phyloP scores from a whole-genome alignment of 2,797 vertebrate species.

The Melanotaenia trifasciata region DNA sequence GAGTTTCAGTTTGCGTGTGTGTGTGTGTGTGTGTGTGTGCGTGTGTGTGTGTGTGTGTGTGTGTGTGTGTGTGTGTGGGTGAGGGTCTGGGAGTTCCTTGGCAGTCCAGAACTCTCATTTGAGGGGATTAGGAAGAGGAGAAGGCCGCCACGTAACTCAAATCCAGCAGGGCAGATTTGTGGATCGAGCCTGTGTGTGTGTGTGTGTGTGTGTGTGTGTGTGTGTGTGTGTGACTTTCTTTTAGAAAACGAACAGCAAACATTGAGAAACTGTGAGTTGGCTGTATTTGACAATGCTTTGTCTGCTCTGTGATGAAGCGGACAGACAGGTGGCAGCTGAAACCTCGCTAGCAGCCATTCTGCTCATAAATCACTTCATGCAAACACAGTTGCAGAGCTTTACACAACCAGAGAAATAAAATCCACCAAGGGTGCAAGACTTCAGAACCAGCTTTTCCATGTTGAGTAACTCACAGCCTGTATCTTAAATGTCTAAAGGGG shows the following conservation, averaged over 20 bases:
- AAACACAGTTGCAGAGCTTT: conserved; percentile 40
- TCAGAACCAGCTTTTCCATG: conserved; percentile 30
- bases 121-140: conserved; percentile 79
- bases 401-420: conserved; percentile 29
- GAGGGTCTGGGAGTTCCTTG: conserved; percentile 60
- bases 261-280: conserved; percentile 14
- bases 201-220: conserved; percentile 14
- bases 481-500: neutral
- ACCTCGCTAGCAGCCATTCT: conserved; percentile 16
- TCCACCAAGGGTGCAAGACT: neutral
- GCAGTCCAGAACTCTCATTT: conserved; percentile 73
- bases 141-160: conserved; percentile 69
- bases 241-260: conserved; percentile 3
- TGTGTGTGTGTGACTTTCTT: neutral
- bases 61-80: conserved; percentile 30
- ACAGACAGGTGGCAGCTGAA: conserved; percentile 37
- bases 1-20: conserved; percentile 33
- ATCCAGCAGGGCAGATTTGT: conserved; percentile 60
- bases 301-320: conserved; percentile 24
- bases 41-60: conserved; percentile 19
- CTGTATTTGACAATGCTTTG: conserved; percentile 26
- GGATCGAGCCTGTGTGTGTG: conserved; percentile 23
- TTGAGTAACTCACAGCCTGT: neutral
- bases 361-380: conserved; percentile 49
- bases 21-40: conserved; percentile 32